A percentile compares a stretch with the other conserved stretches of the same genome.
These are phyloP conservation scores for Setipinna tenuifilis DNA, from an alignment of 2,797 vertebrate genomes.

Conservation along the genomic window DNA sequence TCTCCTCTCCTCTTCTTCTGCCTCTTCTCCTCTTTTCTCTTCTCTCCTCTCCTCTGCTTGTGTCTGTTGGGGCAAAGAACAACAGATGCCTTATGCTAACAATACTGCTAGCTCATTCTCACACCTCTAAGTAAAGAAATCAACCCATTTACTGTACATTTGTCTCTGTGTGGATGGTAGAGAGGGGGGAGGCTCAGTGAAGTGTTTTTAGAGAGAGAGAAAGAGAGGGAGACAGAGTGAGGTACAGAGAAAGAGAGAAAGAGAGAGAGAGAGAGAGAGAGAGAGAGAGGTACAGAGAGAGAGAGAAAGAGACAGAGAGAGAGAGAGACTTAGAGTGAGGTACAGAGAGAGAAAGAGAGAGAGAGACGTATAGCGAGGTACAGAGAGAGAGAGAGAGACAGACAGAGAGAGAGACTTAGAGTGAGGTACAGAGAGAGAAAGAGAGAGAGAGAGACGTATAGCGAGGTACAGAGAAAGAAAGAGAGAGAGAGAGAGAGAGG, in stretches of 20 bases:
- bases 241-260: conserved; percentile 9
- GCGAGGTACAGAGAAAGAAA: too few relatives aligned
- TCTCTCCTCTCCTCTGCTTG: conserved; percentile 52
- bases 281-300: not conserved
- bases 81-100: not conserved
- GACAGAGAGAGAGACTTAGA: not conserved
- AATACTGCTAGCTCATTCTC: not conserved
- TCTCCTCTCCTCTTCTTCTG: conserved; percentile 54
- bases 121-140: not conserved
- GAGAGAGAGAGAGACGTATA: too few relatives aligned
- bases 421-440: too few relatives aligned
- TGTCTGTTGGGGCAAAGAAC: conserved; percentile 17
- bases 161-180: not conserved
- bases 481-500: too few relatives aligned
- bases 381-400: not conserved
- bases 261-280: conserved; percentile 3
- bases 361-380: too few relatives aligned
- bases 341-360: not conserved
- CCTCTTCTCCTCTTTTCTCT: conserved; percentile 54
- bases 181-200: not conserved
- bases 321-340: not conserved
- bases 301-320: not conserved
- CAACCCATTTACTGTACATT: not conserved
- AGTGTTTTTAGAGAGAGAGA: too few relatives aligned
- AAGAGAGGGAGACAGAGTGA: too few relatives aligned